phyloP scores from a whole-genome alignment of 1,140 invertebrate species.

The Drosophila erecta region DNA sequence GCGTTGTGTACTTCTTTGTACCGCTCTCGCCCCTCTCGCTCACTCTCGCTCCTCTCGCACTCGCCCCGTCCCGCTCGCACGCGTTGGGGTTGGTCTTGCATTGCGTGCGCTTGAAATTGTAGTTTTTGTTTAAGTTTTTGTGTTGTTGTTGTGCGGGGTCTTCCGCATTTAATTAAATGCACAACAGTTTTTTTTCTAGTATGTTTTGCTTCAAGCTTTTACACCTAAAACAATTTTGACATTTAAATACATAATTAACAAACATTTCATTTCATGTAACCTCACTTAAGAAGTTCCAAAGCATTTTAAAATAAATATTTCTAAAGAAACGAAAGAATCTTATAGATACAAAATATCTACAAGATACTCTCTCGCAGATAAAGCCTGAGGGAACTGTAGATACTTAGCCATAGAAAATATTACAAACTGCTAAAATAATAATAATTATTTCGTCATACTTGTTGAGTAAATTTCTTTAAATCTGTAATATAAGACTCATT shows the following conservation, averaged over 20 bases:
- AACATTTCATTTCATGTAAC: not conserved
- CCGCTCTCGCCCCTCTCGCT: slow-evolving; percentile 10
- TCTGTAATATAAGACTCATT: too few relatives aligned
- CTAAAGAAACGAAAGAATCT: too few relatives aligned
- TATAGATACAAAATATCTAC: too few relatives aligned
- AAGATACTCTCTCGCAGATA: too few relatives aligned
- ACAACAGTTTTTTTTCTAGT: slow-evolving; percentile 53
- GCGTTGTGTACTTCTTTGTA: slow-evolving; percentile 64
- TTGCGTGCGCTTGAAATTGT: slow-evolving; percentile 75
- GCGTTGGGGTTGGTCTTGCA: slow-evolving; percentile 16
- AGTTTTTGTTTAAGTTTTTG: slow-evolving; percentile 40
- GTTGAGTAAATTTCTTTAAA: too few relatives aligned
- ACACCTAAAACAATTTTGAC: not conserved
- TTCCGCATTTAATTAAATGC: slow-evolving; percentile 84
- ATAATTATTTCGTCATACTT: too few relatives aligned
- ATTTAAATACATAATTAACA: not conserved
- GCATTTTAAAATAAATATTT: too few relatives aligned
- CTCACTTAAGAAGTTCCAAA: too few relatives aligned
- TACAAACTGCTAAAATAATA: not conserved
- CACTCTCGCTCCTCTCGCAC: not conserved
- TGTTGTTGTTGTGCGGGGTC: slow-evolving; percentile 44
- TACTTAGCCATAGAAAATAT: too few relatives aligned
- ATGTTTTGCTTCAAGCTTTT: slow-evolving; percentile 34
- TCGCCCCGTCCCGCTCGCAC: not conserved
- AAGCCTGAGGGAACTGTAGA: too few relatives aligned